Base-by-base conservation (phyloP, 2,888 invertebrate species). In the Galeruca laticollis region DNA sequence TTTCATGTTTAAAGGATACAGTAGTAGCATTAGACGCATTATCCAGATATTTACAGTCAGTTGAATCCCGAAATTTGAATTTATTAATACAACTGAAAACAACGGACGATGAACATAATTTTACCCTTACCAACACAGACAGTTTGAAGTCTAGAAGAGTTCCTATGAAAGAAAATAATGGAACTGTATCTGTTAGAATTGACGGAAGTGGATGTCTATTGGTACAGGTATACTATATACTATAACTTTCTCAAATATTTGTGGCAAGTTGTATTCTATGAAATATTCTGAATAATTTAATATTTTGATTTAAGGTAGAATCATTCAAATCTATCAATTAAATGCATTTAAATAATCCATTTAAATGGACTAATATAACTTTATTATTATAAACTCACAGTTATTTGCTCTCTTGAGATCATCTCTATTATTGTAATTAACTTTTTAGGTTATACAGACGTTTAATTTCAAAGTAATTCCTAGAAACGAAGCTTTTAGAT, bases 11-110 rank as follows among this genome's bases (percentile, higher is more conserved):
- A 63, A 77, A 88, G 86, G 90, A 90, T 76, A 90, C 90, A 0
- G 88, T 89, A 1, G 86, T 90, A 11, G 90, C 89, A 5, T 83
- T 91, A 18, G 89, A 90, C 75, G 90, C 90, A 0, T 80, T 90
- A 11, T 86, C 89, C 0, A 87, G 87, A 76, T 90, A 89, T 78
- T 88, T 89, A 2, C 79, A 83, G 2, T 81, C 86, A 0, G 84
- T 88, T 67, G 85, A 84, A 60, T 82, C 82, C 13, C 84, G 85
- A 57, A 79, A 85, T 6, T 83, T 87, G 1, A 84, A 87, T 74
- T 76, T 88, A 10, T 84, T 85, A 26, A 80, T 89, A 9, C 79
- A 84, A n/a, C 80, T 89, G 2, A 84, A 86, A 1, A 85, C 86
- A 1, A 81, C 80, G 2, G 84, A 85, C 18, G 80, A 87, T 26